Conservation (phyloP, 2,113 vertebrate genomes). For the Pterocles orientalis region DNA sequence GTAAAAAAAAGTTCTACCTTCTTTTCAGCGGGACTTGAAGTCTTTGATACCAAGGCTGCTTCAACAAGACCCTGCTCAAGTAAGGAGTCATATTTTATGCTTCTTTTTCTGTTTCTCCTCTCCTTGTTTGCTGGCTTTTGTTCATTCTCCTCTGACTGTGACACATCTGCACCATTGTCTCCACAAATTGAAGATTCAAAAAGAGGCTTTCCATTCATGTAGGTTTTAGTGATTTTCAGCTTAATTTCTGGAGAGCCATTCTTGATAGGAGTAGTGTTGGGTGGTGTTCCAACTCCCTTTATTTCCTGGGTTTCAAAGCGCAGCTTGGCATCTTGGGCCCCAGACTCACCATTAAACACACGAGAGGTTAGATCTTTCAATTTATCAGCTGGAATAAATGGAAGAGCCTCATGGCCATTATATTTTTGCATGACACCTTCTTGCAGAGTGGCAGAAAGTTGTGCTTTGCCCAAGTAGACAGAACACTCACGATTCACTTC, state of each 20-base stretch:
- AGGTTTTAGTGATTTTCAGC: slow-evolving; percentile 90
- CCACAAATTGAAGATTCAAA: slow-evolving; percentile 88
- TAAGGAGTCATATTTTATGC: slow-evolving; percentile 75
- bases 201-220: slow-evolving; percentile 84
- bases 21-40: slow-evolving; percentile 61
- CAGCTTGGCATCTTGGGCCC: slow-evolving; percentile 83
- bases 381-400: slow-evolving; percentile 82
- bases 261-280: slow-evolving; percentile 79
- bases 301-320: slow-evolving; percentile 80
- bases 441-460: slow-evolving; percentile 86
- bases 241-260: slow-evolving; percentile 88
- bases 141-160: slow-evolving; percentile 72
- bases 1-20: slow-evolving; percentile 67
- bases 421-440: slow-evolving; percentile 90
- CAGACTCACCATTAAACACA: slow-evolving; percentile 89
- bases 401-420: slow-evolving; percentile 83
- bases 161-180: slow-evolving; percentile 74
- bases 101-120: slow-evolving; percentile 80
- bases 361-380: slow-evolving; percentile 92
- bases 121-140: slow-evolving; percentile 75
- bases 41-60: slow-evolving; percentile 64
- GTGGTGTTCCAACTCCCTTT: slow-evolving; percentile 84
- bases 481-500: slow-evolving; percentile 87
- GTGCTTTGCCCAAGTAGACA: slow-evolving; percentile 88
- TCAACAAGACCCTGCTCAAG: slow-evolving; percentile 75